Evolutionary conservation across 2,113 vertebrate species (phyloP).

Genomic region (Hemicordylus capensis): DNA sequence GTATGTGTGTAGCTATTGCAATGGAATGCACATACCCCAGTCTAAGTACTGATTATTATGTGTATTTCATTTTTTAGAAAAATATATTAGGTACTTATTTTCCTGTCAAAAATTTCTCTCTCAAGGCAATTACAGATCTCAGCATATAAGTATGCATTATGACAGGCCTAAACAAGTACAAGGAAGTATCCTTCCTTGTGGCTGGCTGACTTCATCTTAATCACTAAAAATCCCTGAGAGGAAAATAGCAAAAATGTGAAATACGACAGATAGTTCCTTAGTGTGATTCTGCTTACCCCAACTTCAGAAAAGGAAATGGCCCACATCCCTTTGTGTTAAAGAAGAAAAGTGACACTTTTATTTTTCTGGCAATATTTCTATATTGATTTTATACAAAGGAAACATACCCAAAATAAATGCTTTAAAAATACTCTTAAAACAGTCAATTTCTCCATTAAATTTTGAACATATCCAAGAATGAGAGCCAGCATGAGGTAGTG

Average conservation of each 20-base stretch:
- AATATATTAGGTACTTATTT: accelerated
- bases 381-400: neutral
- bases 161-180: neutral
- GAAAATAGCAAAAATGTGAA: too few species aligned
- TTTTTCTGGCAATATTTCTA: neutral
- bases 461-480: neutral
- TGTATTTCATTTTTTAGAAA: neutral
- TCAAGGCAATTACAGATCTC: neutral
- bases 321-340: neutral
- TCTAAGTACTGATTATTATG: neutral
- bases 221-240: accelerated
- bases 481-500: too few species aligned
- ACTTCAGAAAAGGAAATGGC: neutral
- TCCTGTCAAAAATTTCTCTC: neutral
- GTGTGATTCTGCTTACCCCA: neutral
- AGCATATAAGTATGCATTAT: neutral
- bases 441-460: neutral
- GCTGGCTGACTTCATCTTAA: too few species aligned
- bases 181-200: accelerated
- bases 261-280: neutral
- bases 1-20: neutral
- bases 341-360: neutral
- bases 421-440: neutral
- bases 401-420: neutral
- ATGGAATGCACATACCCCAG: neutral